Evolutionary conservation across 2,113 vertebrate genomes (phyloP).

Genomic region (Semicossyphus pulcher): DNA sequence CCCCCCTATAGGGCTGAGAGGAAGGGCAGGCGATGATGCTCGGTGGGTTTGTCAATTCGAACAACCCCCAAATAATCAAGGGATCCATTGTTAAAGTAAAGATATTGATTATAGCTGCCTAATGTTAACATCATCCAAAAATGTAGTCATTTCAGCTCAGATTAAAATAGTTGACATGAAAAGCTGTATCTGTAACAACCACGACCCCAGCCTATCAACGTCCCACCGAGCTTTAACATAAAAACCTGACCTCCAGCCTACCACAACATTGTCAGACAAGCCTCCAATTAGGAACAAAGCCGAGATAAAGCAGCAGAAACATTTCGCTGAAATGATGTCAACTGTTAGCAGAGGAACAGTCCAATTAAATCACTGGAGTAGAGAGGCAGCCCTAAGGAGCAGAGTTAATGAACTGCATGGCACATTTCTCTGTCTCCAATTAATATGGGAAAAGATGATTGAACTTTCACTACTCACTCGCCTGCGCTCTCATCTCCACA

Average conservation of each 20-base stretch:
- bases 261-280: constrained; percentile 33
- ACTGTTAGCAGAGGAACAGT: constrained; percentile 60
- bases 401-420: constrained; percentile 66
- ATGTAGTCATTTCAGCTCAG: background rate
- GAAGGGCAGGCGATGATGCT: too few relatives aligned
- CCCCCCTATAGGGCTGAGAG: too few relatives aligned
- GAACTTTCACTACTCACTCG: constrained; percentile 29
- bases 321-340: constrained; percentile 58
- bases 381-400: constrained; percentile 57
- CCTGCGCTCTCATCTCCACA: constrained; percentile 29
- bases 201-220: constrained; percentile 21
- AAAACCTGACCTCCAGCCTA: constrained; percentile 38
- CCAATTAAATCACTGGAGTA: constrained; percentile 71
- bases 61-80: too few relatives aligned
- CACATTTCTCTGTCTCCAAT: constrained; percentile 58
- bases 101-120: too few relatives aligned
- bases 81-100: too few relatives aligned
- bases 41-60: too few relatives aligned
- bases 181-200: constrained; percentile 42
- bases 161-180: constrained; percentile 21
- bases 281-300: constrained; percentile 68
- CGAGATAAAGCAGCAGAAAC: constrained; percentile 60
- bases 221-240: constrained; percentile 36
- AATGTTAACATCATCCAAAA: too few relatives aligned
- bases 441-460: constrained; percentile 55